Evolutionary conservation across 2,113 vertebrate species (phyloP), one percentile per base, ranked within the genome.

Genomic region (Kobus ellipsiprymnus): DNA sequence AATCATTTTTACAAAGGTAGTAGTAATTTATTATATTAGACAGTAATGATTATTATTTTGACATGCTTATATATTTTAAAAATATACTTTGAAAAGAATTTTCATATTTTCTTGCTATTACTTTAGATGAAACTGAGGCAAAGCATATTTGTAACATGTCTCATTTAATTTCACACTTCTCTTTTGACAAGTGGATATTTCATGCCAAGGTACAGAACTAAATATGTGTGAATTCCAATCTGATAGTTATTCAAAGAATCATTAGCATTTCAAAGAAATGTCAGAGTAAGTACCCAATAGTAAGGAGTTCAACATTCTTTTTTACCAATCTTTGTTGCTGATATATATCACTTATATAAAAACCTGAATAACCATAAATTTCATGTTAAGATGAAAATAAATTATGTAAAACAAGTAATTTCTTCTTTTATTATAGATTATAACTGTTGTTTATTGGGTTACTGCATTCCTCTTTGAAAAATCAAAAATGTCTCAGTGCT

Each of bases 201-300:
- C 86, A 80, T 93, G 91, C 95, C 78, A 97, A 97, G 57, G 80
- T 89, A 95, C 71, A 55, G 82, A 94, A 95, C 85, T 90, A 97
- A 97, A 91, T 96, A 92, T 44, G 93, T 93, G 71, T 98, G 95
- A 96, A 98, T 97, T 97, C 62, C 95, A 97, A 81, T 94, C 83
- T 93, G 89, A 97, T 95, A 94, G 78, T 87, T 92, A 95, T 90
- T 94, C 85, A 94, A 92, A 96, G 77, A 25, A 90, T 88, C 52
- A 96, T 97, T 98, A 97, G 71, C 95, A 98, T 97, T 98, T 97
- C 94, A 98, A 97, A 98, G 96, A 97, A 96, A 97, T 91, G 89
- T 78, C 90, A 97, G 81, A 74, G 67, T 67, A 92, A 82, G 62
- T 95, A 96, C 91, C 62, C 59, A 91, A 23, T 54, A 89, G 83